Evolutionary conservation across 2,888 invertebrate genomes (phyloP).

Genomic region (Leptinotarsa rubiginosa): DNA sequence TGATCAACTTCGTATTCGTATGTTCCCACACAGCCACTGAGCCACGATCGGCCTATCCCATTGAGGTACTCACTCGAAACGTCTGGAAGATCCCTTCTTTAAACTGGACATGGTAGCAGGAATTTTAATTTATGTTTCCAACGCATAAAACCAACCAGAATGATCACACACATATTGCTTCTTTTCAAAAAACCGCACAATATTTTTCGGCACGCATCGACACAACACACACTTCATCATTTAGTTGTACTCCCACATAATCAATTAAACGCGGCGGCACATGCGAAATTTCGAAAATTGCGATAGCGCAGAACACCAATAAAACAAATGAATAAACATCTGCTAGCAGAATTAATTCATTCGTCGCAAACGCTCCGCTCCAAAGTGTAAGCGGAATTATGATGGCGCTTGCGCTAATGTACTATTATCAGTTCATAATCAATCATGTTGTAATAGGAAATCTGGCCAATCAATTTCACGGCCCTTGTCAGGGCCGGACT

Average conservation of each 20-base stretch:
- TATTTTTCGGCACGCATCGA: slow-evolving; percentile 27
- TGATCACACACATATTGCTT: slow-evolving; percentile 55
- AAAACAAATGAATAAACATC: slow-evolving; percentile 18
- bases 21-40: background rate
- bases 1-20: no score
- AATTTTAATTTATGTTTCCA: slow-evolving; percentile 61
- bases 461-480: slow-evolving; percentile 53
- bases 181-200: slow-evolving; percentile 35
- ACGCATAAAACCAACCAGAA: slow-evolving; percentile 56
- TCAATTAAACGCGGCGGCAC: slow-evolving; percentile 22
- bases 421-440: slow-evolving; percentile 58
- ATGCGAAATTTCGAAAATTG: slow-evolving; percentile 19
- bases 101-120: slow-evolving; percentile 62
- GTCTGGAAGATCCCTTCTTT: slow-evolving; percentile 62
- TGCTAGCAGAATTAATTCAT: slow-evolving; percentile 1
- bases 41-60: background rate
- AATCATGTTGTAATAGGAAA: slow-evolving; percentile 59
- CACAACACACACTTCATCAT: slow-evolving; percentile 30
- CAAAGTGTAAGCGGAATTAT: slow-evolving; percentile 9
- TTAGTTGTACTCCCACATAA: slow-evolving; percentile 26
- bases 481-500: slow-evolving; percentile 34
- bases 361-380: slow-evolving; percentile 5
- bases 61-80: slow-evolving; percentile 65
- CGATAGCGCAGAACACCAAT: background rate
- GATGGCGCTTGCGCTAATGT: slow-evolving; percentile 50